Evolutionary conservation across 2,888 invertebrate species (phyloP).

Genomic region (Aspidapion aeneum): DNA sequence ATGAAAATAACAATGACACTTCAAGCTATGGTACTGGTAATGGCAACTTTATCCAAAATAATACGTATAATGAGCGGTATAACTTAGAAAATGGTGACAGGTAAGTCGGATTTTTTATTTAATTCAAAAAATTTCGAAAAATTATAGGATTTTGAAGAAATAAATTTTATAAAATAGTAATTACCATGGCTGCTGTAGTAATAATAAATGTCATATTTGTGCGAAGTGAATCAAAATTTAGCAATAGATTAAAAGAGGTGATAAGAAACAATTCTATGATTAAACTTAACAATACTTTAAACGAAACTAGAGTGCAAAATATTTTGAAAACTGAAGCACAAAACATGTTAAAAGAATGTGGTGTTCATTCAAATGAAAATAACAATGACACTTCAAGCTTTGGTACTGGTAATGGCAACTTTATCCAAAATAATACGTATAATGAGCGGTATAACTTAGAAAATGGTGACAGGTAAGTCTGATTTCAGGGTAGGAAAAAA

Average conservation of each 20-base stretch:
- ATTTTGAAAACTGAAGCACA: slow-evolving; percentile 34
- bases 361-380: slow-evolving; percentile 25
- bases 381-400: not conserved
- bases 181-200: no score
- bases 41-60: no score
- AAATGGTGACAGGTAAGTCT: slow-evolving; percentile 7
- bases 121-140: no score
- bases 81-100: no score
- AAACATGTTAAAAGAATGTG: slow-evolving; percentile 38
- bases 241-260: slow-evolving; percentile 25
- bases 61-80: no score
- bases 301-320: slow-evolving; percentile 20
- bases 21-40: no score
- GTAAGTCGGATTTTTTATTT: no score
- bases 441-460: slow-evolving; percentile 1
- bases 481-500: not conserved
- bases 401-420: slow-evolving; percentile 3
- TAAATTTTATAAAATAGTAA: no score
- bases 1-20: no score
- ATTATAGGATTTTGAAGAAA: no score
- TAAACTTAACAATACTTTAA: slow-evolving; percentile 1
- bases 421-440: not conserved
- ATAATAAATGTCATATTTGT: not conserved
- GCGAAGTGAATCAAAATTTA: slow-evolving; percentile 3
- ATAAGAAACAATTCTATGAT: slow-evolving; percentile 26